Conservation (phyloP, 53 echinoderm and acorn worm genomes). For the Stichopus horrens region DNA sequence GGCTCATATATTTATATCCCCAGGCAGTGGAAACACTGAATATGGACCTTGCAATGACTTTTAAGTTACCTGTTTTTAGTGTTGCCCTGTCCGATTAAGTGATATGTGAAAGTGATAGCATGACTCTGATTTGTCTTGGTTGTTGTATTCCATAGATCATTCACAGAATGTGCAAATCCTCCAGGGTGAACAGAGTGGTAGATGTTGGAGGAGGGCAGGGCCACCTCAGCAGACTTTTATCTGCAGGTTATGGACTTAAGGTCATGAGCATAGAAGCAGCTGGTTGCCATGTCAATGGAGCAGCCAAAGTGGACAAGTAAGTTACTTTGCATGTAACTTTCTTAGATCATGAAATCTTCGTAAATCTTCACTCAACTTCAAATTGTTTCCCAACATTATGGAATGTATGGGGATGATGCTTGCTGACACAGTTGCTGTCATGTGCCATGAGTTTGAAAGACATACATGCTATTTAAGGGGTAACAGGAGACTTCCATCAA, state of each 20-base stretch:
- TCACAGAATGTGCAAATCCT: constrained; percentile 49
- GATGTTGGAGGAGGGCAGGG: constrained; percentile 90
- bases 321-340: not conserved
- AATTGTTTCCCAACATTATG: no score
- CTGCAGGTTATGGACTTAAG: constrained; percentile 71
- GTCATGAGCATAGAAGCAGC: constrained; percentile 92
- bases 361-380: no score
- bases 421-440: no score
- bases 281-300: constrained; percentile 79
- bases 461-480: no score
- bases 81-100: no score
- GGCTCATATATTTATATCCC: no score
- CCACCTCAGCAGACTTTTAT: constrained; percentile 80
- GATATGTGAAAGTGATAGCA: not conserved
- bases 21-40: no score
- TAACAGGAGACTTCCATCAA: no score
- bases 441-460: no score
- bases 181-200: constrained; percentile 55
- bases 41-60: no score
- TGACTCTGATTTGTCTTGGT: not conserved
- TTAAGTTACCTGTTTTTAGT: not conserved
- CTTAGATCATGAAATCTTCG: no score
- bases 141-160: constrained; percentile 52
- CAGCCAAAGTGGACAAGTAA: constrained; percentile 81
- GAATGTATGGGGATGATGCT: not conserved